Evolutionary conservation across 2,113 vertebrate species (phyloP).

Genomic region (Pollachius pollachius): DNA sequence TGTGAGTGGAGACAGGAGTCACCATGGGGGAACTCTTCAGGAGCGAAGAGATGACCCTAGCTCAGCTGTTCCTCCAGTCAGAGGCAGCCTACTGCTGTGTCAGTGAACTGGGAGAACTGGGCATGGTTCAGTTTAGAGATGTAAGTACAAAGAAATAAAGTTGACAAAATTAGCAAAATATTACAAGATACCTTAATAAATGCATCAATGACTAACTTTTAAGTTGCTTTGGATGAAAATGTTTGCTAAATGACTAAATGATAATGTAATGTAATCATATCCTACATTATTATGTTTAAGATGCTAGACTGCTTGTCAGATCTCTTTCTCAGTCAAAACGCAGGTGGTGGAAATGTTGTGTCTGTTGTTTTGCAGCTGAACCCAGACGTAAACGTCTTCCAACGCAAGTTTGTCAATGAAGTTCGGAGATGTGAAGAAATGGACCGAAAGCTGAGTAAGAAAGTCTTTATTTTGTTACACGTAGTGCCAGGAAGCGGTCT

Average conservation of each 20-base stretch:
- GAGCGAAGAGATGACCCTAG: conserved; percentile 94
- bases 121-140: conserved; percentile 94
- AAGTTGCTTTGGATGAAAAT: neutral
- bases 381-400: conserved; percentile 94
- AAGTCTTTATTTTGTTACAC: too few species aligned
- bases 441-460: conserved; percentile 90
- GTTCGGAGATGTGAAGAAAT: conserved; percentile 93
- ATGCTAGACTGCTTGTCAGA: too few species aligned
- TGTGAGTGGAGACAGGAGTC: conserved; percentile 2
- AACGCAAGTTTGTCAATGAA: conserved; percentile 94
- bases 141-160: conserved; percentile 52
- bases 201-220: neutral
- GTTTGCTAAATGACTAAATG: neutral
- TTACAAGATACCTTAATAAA: too few species aligned
- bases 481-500: too few species aligned
- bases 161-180: neutral
- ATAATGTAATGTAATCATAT: too few species aligned
- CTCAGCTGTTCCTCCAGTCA: conserved; percentile 92
- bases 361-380: conserved; percentile 76
- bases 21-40: conserved; percentile 92
- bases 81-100: conserved; percentile 95
- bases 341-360: neutral
- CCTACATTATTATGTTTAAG: too few species aligned
- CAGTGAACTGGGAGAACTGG: conserved; percentile 92
- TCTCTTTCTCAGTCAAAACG: neutral